These are phyloP conservation scores for Lasioglossum baleicum DNA, from an alignment of 1,140 invertebrate species.

Conservation along the genomic window DNA sequence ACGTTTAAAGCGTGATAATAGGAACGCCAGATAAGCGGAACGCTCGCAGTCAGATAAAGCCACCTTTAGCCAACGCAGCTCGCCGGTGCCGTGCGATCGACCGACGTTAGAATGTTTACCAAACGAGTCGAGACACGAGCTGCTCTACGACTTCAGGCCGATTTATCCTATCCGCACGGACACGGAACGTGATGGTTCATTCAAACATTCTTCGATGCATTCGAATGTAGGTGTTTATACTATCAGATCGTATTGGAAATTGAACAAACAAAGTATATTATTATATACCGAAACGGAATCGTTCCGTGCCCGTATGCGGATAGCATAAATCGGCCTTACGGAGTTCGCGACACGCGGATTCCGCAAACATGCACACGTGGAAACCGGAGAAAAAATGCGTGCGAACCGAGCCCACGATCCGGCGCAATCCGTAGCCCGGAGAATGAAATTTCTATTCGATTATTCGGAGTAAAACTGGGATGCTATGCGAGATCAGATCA, in stretches of 20 bases:
- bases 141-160: background rate
- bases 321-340: no score
- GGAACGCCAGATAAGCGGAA: conserved; percentile 40
- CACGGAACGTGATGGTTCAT: no score
- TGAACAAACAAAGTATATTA: no score
- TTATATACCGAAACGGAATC: no score
- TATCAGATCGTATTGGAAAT: no score
- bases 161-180: background rate
- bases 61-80: background rate
- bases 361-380: conserved; percentile 13
- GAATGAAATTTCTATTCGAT: background rate
- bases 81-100: background rate
- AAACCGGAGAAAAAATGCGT: background rate
- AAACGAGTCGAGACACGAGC: background rate
- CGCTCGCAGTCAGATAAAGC: conserved; percentile 26
- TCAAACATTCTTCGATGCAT: no score
- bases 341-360: no score
- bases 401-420: no score
- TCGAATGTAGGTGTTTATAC: no score
- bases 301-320: no score
- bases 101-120: conserved; percentile 10
- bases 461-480: background rate
- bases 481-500: background rate
- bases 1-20: conserved; percentile 27
- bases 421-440: no score